These are phyloP conservation scores for Xenopus petersii DNA, from an alignment of 2,797 vertebrate species.

Conservation along the genomic window DNA sequence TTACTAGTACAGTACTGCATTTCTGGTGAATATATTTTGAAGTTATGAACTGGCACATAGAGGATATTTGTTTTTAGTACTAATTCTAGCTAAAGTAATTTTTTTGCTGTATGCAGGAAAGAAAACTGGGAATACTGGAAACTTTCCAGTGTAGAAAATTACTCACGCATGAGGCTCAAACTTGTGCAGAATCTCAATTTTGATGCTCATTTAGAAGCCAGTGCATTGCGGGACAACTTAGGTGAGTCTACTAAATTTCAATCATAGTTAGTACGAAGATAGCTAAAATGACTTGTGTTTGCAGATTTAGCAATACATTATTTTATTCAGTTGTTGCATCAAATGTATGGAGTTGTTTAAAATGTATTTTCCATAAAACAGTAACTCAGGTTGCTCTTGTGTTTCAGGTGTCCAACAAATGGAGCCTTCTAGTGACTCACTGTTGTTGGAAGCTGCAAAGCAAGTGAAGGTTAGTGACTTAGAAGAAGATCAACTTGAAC, in stretches of 20 bases:
- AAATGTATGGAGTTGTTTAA: too few relatives aligned
- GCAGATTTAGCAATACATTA: not conserved
- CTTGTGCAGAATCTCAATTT: slow-evolving; percentile 88
- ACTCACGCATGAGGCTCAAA: slow-evolving; percentile 93
- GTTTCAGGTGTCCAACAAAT: slow-evolving; percentile 79
- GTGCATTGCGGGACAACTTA: slow-evolving; percentile 91
- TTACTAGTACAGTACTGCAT: too few relatives aligned
- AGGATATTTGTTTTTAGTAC: too few relatives aligned
- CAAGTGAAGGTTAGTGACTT: slow-evolving; percentile 93
- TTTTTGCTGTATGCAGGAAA: slow-evolving; percentile 63
- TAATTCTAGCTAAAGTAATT: too few relatives aligned
- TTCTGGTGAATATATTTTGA: too few relatives aligned
- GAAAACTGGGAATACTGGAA: slow-evolving; percentile 80
- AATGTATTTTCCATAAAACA: not conserved
- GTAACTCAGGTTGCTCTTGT: not conserved
- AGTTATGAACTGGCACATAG: too few relatives aligned
- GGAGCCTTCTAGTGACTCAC: slow-evolving; percentile 77
- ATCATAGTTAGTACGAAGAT: not conserved
- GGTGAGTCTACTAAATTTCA: slow-evolving; percentile 65
- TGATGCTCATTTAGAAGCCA: slow-evolving; percentile 84
- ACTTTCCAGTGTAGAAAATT: slow-evolving; percentile 92
- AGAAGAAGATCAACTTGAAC: slow-evolving; percentile 89
- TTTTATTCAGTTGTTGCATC: not conserved
- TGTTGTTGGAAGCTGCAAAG: slow-evolving; percentile 91
- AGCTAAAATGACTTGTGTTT: not conserved